These are phyloP conservation scores for Mionectes olivaceus DNA, from an alignment of 2,797 vertebrate species.

Conservation along the genomic window DNA sequence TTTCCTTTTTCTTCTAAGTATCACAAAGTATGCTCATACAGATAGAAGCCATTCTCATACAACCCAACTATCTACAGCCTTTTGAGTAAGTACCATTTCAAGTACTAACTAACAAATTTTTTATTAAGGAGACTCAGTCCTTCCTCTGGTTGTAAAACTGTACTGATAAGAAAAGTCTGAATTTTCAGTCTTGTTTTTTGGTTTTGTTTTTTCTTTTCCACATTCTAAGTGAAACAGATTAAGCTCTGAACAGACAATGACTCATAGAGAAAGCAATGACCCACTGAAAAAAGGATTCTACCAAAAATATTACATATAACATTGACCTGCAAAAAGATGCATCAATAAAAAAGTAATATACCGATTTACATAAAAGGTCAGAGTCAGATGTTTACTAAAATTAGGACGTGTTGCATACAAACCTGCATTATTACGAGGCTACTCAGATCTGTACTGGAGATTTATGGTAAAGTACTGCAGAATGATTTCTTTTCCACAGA, in stretches of 20 bases:
- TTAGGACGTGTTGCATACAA: background rate
- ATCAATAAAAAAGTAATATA: background rate
- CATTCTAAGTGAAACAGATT: background rate
- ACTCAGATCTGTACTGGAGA: background rate
- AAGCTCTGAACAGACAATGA: background rate
- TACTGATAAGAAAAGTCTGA: background rate
- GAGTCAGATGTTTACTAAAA: background rate
- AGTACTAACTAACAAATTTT: background rate
- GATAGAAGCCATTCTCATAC: background rate
- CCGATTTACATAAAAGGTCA: accelerated
- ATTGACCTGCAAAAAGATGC: background rate
- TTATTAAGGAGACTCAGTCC: background rate
- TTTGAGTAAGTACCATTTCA: background rate
- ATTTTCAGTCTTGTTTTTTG: background rate
- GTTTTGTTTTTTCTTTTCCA: too few species aligned
- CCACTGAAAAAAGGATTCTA: background rate
- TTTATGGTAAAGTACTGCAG: background rate
- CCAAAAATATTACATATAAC: background rate
- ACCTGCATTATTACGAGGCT: background rate
- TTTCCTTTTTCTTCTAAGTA: background rate
- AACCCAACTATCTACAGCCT: background rate
- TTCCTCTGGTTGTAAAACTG: background rate
- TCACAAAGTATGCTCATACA: accelerated
- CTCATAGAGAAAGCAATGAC: background rate
- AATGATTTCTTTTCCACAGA: background rate